A percentile compares a stretch with the other conserved stretches of the same genome.
Conservation (phyloP, 2,797 vertebrate genomes). For the Sorex maritimensis region DNA sequence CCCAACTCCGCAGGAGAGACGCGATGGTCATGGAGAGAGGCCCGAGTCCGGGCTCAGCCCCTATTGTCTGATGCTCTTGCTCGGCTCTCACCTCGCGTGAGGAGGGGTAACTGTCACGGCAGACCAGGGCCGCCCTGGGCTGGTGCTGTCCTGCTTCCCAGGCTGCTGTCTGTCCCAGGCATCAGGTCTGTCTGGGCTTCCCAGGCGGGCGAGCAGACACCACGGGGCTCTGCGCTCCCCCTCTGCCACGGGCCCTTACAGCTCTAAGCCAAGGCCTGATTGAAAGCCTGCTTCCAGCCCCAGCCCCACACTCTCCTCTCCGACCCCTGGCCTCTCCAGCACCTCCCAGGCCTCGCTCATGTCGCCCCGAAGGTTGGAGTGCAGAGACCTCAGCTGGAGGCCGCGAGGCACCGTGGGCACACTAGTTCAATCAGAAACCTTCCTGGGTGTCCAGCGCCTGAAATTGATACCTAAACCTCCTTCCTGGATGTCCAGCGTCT, state of each 20-base stretch:
- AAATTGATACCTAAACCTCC: background rate
- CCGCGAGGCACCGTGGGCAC: background rate
- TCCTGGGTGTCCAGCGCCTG: background rate
- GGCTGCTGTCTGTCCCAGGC: slow-evolving; percentile 54
- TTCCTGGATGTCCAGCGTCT: no score
- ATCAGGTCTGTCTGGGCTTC: slow-evolving; percentile 69
- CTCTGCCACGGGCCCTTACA: background rate
- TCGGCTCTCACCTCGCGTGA: background rate
- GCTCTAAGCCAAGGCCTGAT: background rate
- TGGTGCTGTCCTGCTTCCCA: slow-evolving; percentile 44
- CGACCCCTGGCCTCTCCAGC: slow-evolving; percentile 17
- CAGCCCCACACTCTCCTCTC: background rate
- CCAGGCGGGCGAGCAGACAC: slow-evolving; percentile 57
- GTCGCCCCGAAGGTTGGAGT: background rate
- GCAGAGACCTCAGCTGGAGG: slow-evolving; percentile 30
- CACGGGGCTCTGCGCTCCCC: background rate
- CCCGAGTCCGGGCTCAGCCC: background rate
- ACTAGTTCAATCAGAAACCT: slow-evolving; percentile 1
- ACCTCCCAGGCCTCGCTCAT: background rate
- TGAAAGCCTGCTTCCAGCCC: background rate
- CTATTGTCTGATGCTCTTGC: background rate
- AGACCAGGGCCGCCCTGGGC: background rate
- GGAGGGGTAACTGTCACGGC: background rate
- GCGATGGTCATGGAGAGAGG: background rate
- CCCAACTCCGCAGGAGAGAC: background rate